Base-by-base conservation (phyloP, 2,113 vertebrate genomes). In the Bubalus kerabau region DNA sequence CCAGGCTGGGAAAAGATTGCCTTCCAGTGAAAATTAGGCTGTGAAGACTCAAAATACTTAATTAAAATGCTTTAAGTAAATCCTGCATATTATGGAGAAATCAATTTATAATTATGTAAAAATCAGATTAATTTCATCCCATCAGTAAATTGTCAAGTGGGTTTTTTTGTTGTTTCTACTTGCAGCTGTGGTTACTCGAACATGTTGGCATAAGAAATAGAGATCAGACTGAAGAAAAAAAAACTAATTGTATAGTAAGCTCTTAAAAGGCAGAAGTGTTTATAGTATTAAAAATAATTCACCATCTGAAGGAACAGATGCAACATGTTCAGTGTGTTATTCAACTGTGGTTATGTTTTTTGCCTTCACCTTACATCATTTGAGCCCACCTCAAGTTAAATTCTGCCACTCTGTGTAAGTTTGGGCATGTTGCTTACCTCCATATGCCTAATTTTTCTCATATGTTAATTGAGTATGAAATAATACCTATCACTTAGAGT, bases 101-200 rank as follows among this genome's bases (percentile, higher is more conserved):
- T 95, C 95, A 90, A 67, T 96, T 96, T 94, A 93, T 96, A 97
- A 97, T 98, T 97, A 91, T 60, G 88, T 94, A 94, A 87, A 97
- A 96, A 96, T 98, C 57, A 95, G 64, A 97, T 97, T 88, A 94
- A 95, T 97, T 98, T 98, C 83, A 96, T 36, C 40, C 46, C 92
- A 80, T 97, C 93, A 97, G 84, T 95, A 87, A 91, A 93, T 92
- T 97, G 40, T 97, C 97, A 97, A 87, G 90, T 94, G 43, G 12
- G 30, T 89, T 94, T 82, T 67, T 94, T 54, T 90, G 26, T 91
- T 96, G 62, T 30, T 87, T 28, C 46, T 30, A 0, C 67, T 52
- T 96, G 57, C 46, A 93, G 76, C 88, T 96, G 88, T 78, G 90
- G 24, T 85, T 96, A 80, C 7, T 64, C 60, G 78, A 94, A 71